A percentile compares a stretch with the other conserved stretches of the same genome.
phyloP scores from a whole-genome alignment of 2,888 invertebrate species.

The Polyommatus icarus region DNA sequence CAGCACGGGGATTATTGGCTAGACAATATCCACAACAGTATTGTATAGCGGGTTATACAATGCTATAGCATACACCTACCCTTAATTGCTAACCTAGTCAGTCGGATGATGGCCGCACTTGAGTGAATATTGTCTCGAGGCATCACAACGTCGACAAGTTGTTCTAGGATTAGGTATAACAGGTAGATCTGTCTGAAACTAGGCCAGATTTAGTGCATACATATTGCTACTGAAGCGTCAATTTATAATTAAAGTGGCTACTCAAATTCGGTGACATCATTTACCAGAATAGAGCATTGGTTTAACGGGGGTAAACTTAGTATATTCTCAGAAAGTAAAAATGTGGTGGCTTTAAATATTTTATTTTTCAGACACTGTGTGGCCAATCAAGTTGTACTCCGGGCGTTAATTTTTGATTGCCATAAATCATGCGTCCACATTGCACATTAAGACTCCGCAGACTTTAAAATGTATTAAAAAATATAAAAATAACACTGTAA shows the following conservation, averaged over 20 bases:
- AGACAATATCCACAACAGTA: conserved; percentile 4
- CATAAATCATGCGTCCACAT: conserved; percentile 1
- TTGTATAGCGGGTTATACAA: not conserved
- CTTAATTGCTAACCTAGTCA: conserved; percentile 21
- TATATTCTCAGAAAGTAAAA: not conserved
- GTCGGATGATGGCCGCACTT: conserved; percentile 3
- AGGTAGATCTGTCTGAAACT: not conserved
- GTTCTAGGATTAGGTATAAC: not conserved
- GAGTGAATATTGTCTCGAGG: conserved; percentile 29
- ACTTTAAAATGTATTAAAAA: conserved; percentile 9
- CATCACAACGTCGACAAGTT: conserved; percentile 14
- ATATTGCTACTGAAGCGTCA: not conserved
- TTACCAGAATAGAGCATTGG: too few relatives aligned
- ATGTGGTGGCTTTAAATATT: not conserved
- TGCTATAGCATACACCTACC: not conserved
- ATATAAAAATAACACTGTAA: not conserved
- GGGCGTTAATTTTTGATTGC: not conserved
- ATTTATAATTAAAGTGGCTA: not conserved
- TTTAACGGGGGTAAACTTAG: too few relatives aligned
- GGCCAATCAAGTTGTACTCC: not conserved
- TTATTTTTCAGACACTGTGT: not conserved
- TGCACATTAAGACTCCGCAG: not conserved
- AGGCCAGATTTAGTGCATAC: conserved; percentile 4
- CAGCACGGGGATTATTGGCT: not conserved
- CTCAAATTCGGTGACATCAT: not conserved